Conservation (phyloP, 2,888 invertebrate species). For the Leptinotarsa haldemani region DNA sequence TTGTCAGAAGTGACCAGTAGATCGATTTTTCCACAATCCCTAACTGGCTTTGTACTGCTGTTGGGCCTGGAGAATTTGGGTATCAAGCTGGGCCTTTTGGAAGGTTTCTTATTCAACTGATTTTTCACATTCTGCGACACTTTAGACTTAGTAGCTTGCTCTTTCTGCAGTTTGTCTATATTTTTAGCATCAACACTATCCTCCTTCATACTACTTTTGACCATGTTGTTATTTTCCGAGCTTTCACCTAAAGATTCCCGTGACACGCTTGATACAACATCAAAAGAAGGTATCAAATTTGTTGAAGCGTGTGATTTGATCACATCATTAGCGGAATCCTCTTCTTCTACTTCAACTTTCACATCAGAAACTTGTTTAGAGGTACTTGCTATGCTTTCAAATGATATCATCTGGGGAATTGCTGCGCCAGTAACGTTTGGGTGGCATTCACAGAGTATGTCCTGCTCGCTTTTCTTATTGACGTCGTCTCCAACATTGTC, state of each 20-base stretch:
- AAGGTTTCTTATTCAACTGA: constrained; percentile 2
- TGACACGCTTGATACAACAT: background rate
- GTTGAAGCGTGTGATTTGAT: background rate
- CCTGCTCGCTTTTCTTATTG: constrained; percentile 35
- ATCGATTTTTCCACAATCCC: constrained; percentile 13
- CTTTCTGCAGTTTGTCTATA: background rate
- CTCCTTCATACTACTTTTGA: background rate
- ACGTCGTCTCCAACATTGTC: constrained; percentile 48
- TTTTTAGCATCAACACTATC: background rate
- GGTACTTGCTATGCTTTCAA: constrained; percentile 9
- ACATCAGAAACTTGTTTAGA: background rate
- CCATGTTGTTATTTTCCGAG: background rate
- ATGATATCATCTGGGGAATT: constrained; percentile 42
- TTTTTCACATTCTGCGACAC: background rate
- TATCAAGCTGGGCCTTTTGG: constrained; percentile 36
- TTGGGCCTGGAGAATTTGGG: constrained; percentile 27
- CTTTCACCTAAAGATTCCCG: background rate
- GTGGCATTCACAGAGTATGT: constrained; percentile 53
- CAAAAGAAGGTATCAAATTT: constrained; percentile 4
- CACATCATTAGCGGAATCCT: background rate
- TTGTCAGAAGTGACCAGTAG: background rate
- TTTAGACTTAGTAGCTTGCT: too few species aligned
- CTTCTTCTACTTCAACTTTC: background rate
- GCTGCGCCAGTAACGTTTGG: constrained; percentile 52
- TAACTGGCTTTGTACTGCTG: constrained; percentile 9